Evolutionary conservation across 1,140 invertebrate genomes (phyloP), one percentile per base, ranked within the genome.

Genomic region (Penaeus indicus): DNA sequence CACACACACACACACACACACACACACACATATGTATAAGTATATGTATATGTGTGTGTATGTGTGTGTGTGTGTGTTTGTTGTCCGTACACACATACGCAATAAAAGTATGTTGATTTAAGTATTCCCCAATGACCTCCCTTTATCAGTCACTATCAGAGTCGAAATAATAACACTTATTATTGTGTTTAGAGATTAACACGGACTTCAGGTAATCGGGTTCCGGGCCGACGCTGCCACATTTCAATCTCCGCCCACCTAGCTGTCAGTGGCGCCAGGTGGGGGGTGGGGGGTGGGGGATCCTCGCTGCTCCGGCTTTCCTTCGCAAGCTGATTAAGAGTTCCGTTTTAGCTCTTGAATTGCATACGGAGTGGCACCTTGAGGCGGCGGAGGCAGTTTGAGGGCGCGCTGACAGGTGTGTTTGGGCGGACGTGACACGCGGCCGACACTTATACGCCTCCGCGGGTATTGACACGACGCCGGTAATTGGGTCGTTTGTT

Each of bases 201-300:
- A 27, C 85, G 47, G 75, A 86, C 64, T 80, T 86, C 78, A 64
- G 78, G 22, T 62, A 32, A 77, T 78, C 75, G 32, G 63, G 38
- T 38, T 69, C 72, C 79, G 61, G 27, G 47, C 54, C 61, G 13
- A 19, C 61, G 54, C 63, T 18, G 78, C 85, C 85, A 87, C 85
- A 87, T 87, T 87, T 87, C 85, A 87, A 87, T 87, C 78, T 87
- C 80, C 78, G 67, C 42, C 78, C 42, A 81, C 78, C 27, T 61
- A 47, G 47, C 27, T 87, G 85, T 87, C 85, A 87, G 42, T 64
- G 54, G 54, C 54, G 54, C 10, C 62, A 62, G 38, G 78, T 62
- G 79, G 77, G n/a, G 63, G 54, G 25, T 4, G 62, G 78, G 64
- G 22, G 63, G 69, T 54, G 61, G 32, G 60, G 60, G 78, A 78